Evolutionary conservation across 2,113 vertebrate genomes (phyloP).

Genomic region (Ariopsis seemanni): DNA sequence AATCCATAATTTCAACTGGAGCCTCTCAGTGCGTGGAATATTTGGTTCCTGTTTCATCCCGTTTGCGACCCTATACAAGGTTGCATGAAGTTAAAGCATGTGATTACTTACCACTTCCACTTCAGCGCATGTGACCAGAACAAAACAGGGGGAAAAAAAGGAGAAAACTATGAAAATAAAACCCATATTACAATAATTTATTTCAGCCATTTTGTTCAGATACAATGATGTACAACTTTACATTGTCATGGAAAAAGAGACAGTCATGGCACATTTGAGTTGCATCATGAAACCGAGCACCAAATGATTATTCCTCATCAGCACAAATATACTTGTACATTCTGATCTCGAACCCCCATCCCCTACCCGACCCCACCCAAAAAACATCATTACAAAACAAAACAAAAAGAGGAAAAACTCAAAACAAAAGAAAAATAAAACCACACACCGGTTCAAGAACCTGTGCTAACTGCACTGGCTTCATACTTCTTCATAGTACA

Average conservation of each 20-base stretch:
- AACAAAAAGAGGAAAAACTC: not conserved
- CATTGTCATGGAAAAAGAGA: slow-evolving; percentile 82
- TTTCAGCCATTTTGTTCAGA: slow-evolving; percentile 75
- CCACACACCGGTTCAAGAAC: not conserved
- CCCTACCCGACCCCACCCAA: not conserved
- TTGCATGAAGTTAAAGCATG: not conserved
- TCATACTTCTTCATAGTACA: slow-evolving; percentile 25
- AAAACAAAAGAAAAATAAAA: not conserved
- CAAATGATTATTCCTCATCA: slow-evolving; percentile 32
- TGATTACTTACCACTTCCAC: not conserved
- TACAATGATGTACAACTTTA: slow-evolving; percentile 89
- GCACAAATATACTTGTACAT: slow-evolving; percentile 34
- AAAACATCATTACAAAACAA: not conserved
- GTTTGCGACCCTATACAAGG: not conserved
- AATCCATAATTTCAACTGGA: too few species aligned
- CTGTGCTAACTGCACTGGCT: not conserved
- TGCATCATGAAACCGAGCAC: slow-evolving; percentile 44
- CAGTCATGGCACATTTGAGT: slow-evolving; percentile 74
- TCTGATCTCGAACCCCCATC: not conserved
- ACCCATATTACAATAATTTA: slow-evolving; percentile 90
- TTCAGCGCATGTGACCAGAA: not conserved
- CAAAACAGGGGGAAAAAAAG: not conserved
- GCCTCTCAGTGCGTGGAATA: too few species aligned
- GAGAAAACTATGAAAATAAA: slow-evolving; percentile 69
- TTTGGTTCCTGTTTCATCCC: not conserved